Conservation (phyloP, 2,797 vertebrate species). For the Acropternis orthonyx region DNA sequence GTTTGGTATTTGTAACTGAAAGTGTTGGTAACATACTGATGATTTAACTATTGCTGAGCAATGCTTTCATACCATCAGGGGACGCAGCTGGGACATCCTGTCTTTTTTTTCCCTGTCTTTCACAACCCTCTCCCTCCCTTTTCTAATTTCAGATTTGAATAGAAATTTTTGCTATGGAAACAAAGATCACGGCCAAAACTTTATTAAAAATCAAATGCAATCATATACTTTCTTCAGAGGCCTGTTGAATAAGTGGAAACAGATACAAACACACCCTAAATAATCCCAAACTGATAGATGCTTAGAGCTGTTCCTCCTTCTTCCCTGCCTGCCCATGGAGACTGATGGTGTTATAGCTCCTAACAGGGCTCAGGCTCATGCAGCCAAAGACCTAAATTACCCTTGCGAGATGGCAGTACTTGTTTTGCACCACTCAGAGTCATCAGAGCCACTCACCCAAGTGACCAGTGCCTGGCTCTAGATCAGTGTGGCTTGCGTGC, state of each 20-base stretch:
- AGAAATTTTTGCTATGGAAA: not conserved
- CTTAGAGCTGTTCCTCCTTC: not conserved
- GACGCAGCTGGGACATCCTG: not conserved
- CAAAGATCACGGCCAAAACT: not conserved
- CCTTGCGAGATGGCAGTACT: not conserved
- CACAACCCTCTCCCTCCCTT: not conserved
- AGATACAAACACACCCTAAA: not conserved
- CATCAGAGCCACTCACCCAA: not conserved
- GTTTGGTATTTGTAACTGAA: not conserved
- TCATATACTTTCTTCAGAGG: not conserved
- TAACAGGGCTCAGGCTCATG: not conserved
- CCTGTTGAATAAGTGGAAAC: not conserved
- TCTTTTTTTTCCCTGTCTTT: not conserved
- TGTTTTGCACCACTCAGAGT: not conserved
- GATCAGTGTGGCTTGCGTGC: not conserved
- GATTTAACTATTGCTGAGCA: not conserved
- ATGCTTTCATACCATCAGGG: not conserved
- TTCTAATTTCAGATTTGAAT: not conserved
- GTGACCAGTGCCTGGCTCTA: not conserved
- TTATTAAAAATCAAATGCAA: not conserved
- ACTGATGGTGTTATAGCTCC: not conserved
- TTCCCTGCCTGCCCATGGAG: not conserved
- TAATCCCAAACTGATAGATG: not conserved
- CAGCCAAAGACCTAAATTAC: not conserved
- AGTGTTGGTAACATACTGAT: not conserved